Evolutionary conservation across 2,797 vertebrate genomes (phyloP).

Genomic region (Xiphophorus birchmanni): DNA sequence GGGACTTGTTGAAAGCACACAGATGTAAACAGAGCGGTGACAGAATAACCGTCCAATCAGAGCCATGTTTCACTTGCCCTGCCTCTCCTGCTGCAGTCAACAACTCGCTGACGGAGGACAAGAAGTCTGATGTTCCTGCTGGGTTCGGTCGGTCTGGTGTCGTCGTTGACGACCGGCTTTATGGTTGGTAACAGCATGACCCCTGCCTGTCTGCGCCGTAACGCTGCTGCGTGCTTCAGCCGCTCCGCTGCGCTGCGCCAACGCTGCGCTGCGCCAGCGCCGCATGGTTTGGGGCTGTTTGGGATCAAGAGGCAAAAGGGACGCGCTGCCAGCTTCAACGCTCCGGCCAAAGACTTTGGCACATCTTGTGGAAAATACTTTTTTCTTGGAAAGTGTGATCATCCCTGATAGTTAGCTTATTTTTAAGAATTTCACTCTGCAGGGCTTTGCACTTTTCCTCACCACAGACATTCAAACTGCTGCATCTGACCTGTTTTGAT

Average conservation of each 20-base stretch:
- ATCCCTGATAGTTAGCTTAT: slow-evolving; percentile 45
- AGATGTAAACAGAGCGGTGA: neutral
- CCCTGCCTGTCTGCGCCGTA: slow-evolving; percentile 26
- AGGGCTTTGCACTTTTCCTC: slow-evolving; percentile 31
- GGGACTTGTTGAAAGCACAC: neutral
- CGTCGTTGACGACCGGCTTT: slow-evolving; percentile 38
- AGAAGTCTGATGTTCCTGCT: slow-evolving; percentile 37
- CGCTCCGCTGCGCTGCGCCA: neutral
- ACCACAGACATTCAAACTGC: slow-evolving; percentile 16
- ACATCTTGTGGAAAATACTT: slow-evolving; percentile 7
- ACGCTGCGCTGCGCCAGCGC: neutral
- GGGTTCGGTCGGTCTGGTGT: slow-evolving; percentile 31
- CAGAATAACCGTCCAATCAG: neutral
- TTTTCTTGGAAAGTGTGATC: slow-evolving; percentile 43
- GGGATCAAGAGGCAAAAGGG: slow-evolving; percentile 17
- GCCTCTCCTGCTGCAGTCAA: slow-evolving; percentile 55
- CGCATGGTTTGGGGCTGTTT: slow-evolving; percentile 50
- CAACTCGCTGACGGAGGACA: slow-evolving; percentile 59
- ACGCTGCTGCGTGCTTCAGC: slow-evolving; percentile 18
- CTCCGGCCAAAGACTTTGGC: slow-evolving; percentile 35
- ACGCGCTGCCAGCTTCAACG: slow-evolving; percentile 17
- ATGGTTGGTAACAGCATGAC: slow-evolving; percentile 64
- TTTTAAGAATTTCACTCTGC: slow-evolving; percentile 44
- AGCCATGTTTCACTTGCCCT: slow-evolving; percentile 31
- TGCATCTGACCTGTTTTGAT: slow-evolving; percentile 21